Evolutionary conservation across 1,140 invertebrate species (phyloP).

Genomic region (Idris sp.): DNA sequence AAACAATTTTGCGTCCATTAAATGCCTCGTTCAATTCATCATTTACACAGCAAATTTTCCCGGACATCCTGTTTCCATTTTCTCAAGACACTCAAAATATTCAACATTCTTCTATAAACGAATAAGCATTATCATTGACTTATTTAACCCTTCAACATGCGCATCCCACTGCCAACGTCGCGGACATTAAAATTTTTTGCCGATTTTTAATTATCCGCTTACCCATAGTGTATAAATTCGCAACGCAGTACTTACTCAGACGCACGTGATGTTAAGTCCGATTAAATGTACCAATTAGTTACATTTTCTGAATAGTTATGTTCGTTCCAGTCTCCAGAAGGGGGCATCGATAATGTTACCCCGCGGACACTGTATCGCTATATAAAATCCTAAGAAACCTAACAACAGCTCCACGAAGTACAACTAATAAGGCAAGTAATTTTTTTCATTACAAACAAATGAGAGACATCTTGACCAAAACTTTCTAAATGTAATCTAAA

Average conservation of each 20-base stretch:
- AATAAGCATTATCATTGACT: slow-evolving; percentile 22
- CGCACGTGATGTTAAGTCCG: slow-evolving; percentile 35
- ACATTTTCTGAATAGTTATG: slow-evolving; percentile 53
- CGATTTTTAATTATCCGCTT: slow-evolving; percentile 16
- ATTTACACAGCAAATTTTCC: not conserved
- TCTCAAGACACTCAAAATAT: slow-evolving; percentile 7
- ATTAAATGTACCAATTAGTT: slow-evolving; percentile 57
- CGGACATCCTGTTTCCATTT: slow-evolving; percentile 5
- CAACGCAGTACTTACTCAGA: slow-evolving; percentile 13
- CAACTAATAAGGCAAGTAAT: slow-evolving; percentile 40
- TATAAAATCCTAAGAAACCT: slow-evolving; percentile 32
- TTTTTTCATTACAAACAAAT: slow-evolving; percentile 26
- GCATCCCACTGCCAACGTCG: slow-evolving; percentile 6
- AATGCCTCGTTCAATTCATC: not conserved
- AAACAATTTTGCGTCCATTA: no score
- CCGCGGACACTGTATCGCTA: slow-evolving; percentile 24
- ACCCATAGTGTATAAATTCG: slow-evolving; percentile 18
- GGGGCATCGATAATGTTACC: slow-evolving; percentile 36
- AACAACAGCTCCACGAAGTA: slow-evolving; percentile 22
- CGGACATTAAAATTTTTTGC: slow-evolving; percentile 19
- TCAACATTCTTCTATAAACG: slow-evolving; percentile 13
- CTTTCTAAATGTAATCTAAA: no score
- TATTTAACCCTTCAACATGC: slow-evolving; percentile 14
- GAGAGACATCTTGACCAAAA: no score
- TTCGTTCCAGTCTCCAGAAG: slow-evolving; percentile 34